Evolutionary conservation across 2,888 invertebrate genomes (phyloP).

Genomic region (Nomada hirtipes): DNA sequence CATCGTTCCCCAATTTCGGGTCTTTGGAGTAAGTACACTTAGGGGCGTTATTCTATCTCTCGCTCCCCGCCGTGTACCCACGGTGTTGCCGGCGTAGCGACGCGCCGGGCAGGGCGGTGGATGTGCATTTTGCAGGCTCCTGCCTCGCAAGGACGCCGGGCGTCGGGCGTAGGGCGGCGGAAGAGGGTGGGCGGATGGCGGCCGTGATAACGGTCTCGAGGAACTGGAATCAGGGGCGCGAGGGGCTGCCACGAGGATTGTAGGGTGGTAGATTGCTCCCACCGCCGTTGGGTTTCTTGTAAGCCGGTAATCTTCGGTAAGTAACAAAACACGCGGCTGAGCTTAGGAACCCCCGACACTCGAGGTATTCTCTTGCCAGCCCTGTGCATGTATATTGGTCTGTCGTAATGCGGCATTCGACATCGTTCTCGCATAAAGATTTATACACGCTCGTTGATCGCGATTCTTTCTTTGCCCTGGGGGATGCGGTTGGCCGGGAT

Average conservation of each 20-base stretch:
- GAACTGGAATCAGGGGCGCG: slow-evolving; percentile 39
- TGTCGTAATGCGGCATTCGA: slow-evolving; percentile 64
- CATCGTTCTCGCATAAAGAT: slow-evolving; percentile 40
- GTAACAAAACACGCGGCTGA: slow-evolving; percentile 77
- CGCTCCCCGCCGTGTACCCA: slow-evolving; percentile 29
- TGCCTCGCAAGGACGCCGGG: slow-evolving; percentile 56
- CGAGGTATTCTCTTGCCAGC: slow-evolving; percentile 66
- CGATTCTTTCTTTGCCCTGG: neutral
- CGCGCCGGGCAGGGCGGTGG: neutral
- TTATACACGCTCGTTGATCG: neutral
- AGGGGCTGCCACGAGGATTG: slow-evolving; percentile 55
- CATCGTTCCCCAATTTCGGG: slow-evolving; percentile 75
- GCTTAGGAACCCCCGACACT: slow-evolving; percentile 64
- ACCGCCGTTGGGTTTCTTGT: slow-evolving; percentile 75
- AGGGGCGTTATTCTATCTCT: slow-evolving; percentile 71
- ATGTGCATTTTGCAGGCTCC: slow-evolving; percentile 49
- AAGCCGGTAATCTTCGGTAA: slow-evolving; percentile 78
- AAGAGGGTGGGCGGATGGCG: slow-evolving; percentile 41
- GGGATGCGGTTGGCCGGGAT: too few relatives aligned
- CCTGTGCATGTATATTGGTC: slow-evolving; percentile 59
- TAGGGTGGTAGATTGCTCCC: slow-evolving; percentile 68
- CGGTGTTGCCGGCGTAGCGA: neutral
- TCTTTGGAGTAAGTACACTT: slow-evolving; percentile 75
- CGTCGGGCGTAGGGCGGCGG: slow-evolving; percentile 49
- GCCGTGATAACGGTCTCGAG: slow-evolving; percentile 67